Percentiles rank a stretch among this genome's conserved stretches.
Conservation (phyloP, 2,888 invertebrate genomes). For the Cheilosia variabilis region DNA sequence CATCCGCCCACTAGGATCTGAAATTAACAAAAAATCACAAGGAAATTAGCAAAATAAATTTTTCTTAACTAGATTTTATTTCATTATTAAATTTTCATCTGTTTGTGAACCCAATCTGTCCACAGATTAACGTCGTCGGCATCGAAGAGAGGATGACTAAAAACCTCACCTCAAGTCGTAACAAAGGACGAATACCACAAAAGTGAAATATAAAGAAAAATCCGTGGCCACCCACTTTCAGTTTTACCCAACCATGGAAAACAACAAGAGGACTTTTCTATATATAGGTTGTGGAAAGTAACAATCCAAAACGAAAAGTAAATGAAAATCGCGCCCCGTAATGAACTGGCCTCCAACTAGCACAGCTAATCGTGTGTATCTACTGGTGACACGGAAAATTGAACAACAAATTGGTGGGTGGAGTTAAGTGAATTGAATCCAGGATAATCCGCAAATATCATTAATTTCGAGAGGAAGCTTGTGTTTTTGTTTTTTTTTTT, state of each 20-base stretch:
- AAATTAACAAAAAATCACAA: constrained; percentile 13
- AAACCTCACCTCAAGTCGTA: constrained; percentile 24
- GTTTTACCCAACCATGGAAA: constrained; percentile 26
- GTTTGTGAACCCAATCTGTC: constrained; percentile 27
- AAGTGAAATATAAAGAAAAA: not conserved
- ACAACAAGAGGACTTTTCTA: constrained; percentile 1
- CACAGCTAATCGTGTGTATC: constrained; percentile 13
- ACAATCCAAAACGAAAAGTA: constrained; percentile 3
- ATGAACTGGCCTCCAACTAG: constrained; percentile 2
- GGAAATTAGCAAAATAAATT: not conserved
- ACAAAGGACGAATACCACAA: constrained; percentile 20
- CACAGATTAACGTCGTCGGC: constrained; percentile 44
- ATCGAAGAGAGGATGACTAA: constrained; percentile 2
- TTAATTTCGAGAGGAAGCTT: constrained; percentile 11
- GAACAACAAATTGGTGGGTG: constrained; percentile 4
- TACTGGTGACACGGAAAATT: constrained; percentile 5
- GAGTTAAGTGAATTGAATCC: constrained; percentile 47
- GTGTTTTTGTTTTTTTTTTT: constrained; percentile 2
- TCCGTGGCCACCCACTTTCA: not conserved
- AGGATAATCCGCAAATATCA: constrained; percentile 38
- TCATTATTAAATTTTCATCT: not conserved
- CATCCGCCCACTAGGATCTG: constrained; percentile 82
- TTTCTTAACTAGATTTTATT: not conserved
- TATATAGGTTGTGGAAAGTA: not conserved
- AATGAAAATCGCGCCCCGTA: constrained; percentile 8